phyloP scores from a whole-genome alignment of 2,113 vertebrate genomes.

The Entomyzon cyanotis region DNA sequence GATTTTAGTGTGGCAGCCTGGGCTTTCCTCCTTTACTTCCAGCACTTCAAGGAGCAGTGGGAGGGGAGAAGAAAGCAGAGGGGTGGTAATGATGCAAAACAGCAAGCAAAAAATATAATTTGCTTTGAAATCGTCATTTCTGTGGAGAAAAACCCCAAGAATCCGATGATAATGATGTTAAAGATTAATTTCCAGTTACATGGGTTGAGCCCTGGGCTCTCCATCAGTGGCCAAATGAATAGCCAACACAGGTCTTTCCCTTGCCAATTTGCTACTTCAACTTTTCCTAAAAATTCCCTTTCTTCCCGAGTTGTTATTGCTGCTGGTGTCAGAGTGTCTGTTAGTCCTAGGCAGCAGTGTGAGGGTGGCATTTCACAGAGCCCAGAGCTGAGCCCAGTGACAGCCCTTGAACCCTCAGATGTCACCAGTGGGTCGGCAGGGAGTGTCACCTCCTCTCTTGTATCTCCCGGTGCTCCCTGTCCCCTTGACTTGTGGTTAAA shows the following conservation, averaged over 20 bases:
- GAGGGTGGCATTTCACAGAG: neutral
- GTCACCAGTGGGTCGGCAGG: fast-evolving
- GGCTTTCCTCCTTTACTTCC: neutral
- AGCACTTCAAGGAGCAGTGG: neutral
- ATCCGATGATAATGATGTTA: neutral
- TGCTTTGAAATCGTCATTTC: neutral
- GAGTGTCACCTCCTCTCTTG: neutral
- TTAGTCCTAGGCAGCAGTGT: neutral
- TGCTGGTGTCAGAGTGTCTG: neutral
- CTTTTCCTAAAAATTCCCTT: neutral
- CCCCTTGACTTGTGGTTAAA: neutral
- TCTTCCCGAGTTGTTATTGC: neutral
- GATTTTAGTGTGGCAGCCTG: neutral
- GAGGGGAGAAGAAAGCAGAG: neutral
- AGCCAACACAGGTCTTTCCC: fast-evolving
- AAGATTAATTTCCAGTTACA: neutral
- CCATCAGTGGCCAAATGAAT: neutral
- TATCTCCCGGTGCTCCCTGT: neutral
- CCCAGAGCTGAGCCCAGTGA: neutral
- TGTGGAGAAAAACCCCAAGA: fast-evolving
- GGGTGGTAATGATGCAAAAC: neutral
- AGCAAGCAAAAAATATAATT: neutral
- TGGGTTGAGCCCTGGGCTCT: fast-evolving
- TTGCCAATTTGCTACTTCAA: neutral
- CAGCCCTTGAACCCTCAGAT: neutral